Percentiles rank a stretch among this genome's conserved stretches.
Conservation (phyloP, 2,888 invertebrate species). For the Candidula unifasciata region DNA sequence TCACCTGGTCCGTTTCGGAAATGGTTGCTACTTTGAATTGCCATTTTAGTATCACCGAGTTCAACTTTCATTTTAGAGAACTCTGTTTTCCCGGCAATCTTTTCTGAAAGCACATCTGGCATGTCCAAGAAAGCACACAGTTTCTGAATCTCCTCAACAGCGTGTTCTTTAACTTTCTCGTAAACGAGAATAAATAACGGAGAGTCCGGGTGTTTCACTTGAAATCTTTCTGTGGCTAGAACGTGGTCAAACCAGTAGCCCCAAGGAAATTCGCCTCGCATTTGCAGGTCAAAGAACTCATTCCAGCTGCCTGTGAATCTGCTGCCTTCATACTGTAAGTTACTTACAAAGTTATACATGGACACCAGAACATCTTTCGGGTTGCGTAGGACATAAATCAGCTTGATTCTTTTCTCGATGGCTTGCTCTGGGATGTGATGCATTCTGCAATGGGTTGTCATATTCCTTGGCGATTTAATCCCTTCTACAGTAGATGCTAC, state of each 20-base stretch:
- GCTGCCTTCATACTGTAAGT: neutral
- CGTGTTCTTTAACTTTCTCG: slow-evolving; percentile 29
- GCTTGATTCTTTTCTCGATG: neutral
- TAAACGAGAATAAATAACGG: slow-evolving; percentile 9
- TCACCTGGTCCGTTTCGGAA: slow-evolving; percentile 24
- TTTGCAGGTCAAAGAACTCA: slow-evolving; percentile 25
- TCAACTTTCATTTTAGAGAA: slow-evolving; percentile 17
- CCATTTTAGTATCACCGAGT: slow-evolving; percentile 14
- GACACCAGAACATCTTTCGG: slow-evolving; percentile 37
- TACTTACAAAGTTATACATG: slow-evolving; percentile 6
- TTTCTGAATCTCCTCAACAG: neutral
- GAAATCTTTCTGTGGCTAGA: slow-evolving; percentile 16
- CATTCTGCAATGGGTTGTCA: slow-evolving; percentile 13
- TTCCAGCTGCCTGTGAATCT: slow-evolving; percentile 8
- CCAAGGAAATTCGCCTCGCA: slow-evolving; percentile 29
- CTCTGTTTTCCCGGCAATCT: slow-evolving; percentile 17
- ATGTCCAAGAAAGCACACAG: slow-evolving; percentile 20
- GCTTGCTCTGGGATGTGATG: slow-evolving; percentile 22
- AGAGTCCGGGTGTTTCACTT: neutral
- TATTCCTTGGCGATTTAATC: slow-evolving; percentile 1
- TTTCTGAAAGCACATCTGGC: neutral
- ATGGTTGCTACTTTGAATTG: slow-evolving; percentile 15
- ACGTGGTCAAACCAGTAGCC: slow-evolving; percentile 37
- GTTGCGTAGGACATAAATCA: slow-evolving; percentile 32
- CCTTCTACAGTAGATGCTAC: neutral